These are phyloP conservation scores for Psococerastis gibbosa DNA, from an alignment of 2,888 invertebrate genomes.

Conservation along the genomic window DNA sequence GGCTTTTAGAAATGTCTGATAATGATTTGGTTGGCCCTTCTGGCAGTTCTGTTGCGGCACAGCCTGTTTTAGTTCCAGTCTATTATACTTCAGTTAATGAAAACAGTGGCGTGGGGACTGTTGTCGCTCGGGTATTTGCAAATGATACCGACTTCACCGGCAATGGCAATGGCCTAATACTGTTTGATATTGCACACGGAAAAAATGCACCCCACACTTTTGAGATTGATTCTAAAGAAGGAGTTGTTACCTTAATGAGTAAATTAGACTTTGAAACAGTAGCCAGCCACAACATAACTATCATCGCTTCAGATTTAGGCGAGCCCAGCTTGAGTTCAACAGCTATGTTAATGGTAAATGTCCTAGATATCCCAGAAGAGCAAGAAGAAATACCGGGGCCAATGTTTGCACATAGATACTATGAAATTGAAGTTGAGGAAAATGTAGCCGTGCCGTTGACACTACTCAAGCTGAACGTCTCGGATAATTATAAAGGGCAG, in stretches of 20 bases:
- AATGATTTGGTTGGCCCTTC: neutral
- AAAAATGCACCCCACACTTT: conserved; percentile 40
- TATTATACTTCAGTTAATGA: conserved; percentile 59
- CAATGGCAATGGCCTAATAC: conserved; percentile 69
- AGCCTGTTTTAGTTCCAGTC: conserved; percentile 36
- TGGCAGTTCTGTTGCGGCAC: conserved; percentile 13
- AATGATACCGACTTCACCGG: conserved; percentile 63
- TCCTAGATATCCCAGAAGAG: conserved; percentile 45
- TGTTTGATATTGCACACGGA: conserved; percentile 52
- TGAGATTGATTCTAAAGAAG: conserved; percentile 69
- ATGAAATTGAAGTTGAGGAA: conserved; percentile 65
- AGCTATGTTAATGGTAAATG: conserved; percentile 46
- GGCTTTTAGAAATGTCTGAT: conserved; percentile 27
- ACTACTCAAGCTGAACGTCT: conserved; percentile 56
- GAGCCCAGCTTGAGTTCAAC: conserved; percentile 64
- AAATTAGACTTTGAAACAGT: conserved; percentile 51
- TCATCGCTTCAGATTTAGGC: conserved; percentile 70
- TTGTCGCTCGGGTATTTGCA: conserved; percentile 55
- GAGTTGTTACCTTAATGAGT: conserved; percentile 54
- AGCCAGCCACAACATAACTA: conserved; percentile 48
- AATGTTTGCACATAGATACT: conserved; percentile 47
- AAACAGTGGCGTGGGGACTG: conserved; percentile 52
- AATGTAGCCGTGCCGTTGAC: conserved; percentile 57
- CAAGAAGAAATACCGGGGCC: conserved; percentile 23
- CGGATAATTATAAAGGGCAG: conserved; percentile 42